These are phyloP conservation scores for Achatina immaculata DNA, from an alignment of 1,140 invertebrate genomes.

Conservation along the genomic window DNA sequence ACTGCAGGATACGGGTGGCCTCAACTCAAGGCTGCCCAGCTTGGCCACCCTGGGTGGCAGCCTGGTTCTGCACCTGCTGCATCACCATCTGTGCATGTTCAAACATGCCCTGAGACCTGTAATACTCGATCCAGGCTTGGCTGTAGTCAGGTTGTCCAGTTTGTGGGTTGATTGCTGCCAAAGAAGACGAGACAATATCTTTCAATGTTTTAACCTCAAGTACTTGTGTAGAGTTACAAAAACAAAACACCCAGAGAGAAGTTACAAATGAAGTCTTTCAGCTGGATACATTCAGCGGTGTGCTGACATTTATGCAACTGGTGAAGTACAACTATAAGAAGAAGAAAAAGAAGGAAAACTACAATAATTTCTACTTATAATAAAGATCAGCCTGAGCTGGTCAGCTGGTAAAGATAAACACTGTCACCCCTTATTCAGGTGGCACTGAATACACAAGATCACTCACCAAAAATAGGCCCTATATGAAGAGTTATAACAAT, in stretches of 20 bases:
- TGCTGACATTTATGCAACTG: background rate
- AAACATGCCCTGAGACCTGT: constrained; percentile 90
- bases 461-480: no score
- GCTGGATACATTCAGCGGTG: background rate
- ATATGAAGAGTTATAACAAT: no score
- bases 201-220: no score
- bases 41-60: constrained; percentile 28
- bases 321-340: no score
- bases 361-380: no score
- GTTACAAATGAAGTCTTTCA: background rate
- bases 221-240: no score
- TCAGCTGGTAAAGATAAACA: no score
- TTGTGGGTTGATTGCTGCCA: constrained; percentile 66
- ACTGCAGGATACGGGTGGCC: background rate
- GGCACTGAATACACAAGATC: no score
- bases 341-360: no score
- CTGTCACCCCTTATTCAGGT: no score
- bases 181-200: constrained; percentile 11
- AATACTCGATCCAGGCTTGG: constrained; percentile 98
- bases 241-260: no score
- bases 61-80: constrained; percentile 52
- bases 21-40: background rate
- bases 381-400: no score
- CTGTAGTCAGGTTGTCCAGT: constrained; percentile 90
- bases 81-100: constrained; percentile 67